Evolutionary conservation across 2,113 vertebrate genomes (phyloP).

Genomic region (Perca flavescens): DNA sequence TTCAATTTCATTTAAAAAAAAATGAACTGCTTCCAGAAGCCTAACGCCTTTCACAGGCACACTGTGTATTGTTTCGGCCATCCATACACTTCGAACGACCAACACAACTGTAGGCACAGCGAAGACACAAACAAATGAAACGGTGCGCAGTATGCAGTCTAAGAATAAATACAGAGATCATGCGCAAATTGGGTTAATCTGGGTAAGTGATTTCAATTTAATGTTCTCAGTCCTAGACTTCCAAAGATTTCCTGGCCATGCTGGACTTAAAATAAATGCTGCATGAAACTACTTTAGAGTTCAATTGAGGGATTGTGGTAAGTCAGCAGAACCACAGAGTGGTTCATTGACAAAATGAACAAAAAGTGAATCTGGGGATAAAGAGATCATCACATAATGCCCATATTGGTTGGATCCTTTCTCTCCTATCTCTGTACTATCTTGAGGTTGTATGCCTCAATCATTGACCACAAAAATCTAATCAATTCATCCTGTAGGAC

Average conservation of each 20-base stretch:
- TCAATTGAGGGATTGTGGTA: constrained; percentile 24
- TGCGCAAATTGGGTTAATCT: not conserved
- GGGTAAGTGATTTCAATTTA: constrained; percentile 21
- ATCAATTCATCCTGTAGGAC: too few species aligned
- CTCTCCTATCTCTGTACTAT: not conserved
- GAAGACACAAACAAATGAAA: not conserved
- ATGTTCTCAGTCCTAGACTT: not conserved
- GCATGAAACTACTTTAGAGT: constrained; percentile 26
- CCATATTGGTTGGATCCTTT: not conserved
- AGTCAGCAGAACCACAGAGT: constrained; percentile 2
- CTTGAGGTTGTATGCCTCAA: not conserved
- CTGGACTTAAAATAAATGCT: constrained; percentile 14
- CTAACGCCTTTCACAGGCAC: not conserved
- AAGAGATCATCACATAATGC: not conserved
- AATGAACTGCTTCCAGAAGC: not conserved
- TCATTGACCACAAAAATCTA: too few species aligned
- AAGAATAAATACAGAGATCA: not conserved
- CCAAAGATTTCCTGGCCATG: not conserved
- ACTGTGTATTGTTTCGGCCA: not conserved
- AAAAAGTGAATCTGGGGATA: not conserved
- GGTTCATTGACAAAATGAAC: not conserved
- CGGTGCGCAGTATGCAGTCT: not conserved
- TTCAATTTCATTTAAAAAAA: not conserved
- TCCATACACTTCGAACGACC: not conserved
- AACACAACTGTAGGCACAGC: not conserved